Base-by-base conservation (phyloP, 2,113 vertebrate species). In the Equus przewalskii region DNA sequence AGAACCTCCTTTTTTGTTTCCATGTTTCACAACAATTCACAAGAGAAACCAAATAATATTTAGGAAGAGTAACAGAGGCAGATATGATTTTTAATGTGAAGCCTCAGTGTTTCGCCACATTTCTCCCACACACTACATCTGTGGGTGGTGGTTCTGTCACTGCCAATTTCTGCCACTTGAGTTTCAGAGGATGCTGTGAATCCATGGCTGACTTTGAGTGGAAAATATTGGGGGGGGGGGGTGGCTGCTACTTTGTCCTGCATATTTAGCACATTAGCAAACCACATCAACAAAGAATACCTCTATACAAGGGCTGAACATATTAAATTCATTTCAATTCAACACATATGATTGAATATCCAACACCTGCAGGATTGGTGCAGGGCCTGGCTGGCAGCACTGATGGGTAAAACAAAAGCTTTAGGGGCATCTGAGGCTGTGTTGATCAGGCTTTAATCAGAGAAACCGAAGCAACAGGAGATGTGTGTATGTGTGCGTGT, bases 51-150 rank as follows among this genome's bases (percentile, higher is more conserved):
- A 95, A 91, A 87, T 49, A 86, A 62, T 81, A 67, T 56, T 93
- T 88, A 92, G 94, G 92, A 97, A 81, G 13, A 95, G 96, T 93
- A 90, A 67, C 83, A 44, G 89, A 97, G 86, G 51, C 91, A 67
- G 79, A 72, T 19, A 79, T 8, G 11, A 83, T 56, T 89, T 83
- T 67, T 54, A 67, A 75, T 13, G 58, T 10, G 60, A 87, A 96
- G 75, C 22, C 41, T 93, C 79, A 3, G 65, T 94, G 87, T 98
- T 96, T 94, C 73, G 79, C 81, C 54, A 96, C 95, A 95, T 84
- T 65, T 86, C 94, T 96, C 94, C 94, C 95, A 96, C 91, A 30
- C 1, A 12, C 49, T 67, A 58, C 76, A 78, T 5, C 11, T 16
- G 95, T 96, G 95, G 96, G 94, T 62, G 83, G 69, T 22, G 41